Conservation (phyloP, 2,888 invertebrate species). For the Halictus quadricinctus region DNA sequence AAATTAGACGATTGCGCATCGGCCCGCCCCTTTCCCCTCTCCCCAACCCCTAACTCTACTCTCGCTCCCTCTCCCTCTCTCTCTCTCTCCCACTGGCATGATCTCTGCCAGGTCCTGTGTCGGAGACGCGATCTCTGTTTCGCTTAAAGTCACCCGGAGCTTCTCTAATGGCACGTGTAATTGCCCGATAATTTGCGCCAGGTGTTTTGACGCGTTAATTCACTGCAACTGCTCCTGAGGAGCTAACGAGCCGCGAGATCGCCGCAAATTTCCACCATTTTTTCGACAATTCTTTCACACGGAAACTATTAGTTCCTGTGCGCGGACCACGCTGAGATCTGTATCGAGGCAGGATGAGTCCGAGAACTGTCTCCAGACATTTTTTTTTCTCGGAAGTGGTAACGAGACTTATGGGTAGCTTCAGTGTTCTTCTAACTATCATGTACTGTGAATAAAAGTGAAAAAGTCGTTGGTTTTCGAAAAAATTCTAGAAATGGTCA, state of each 20-base stretch:
- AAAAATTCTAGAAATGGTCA: background rate
- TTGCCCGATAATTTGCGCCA: conserved; percentile 77
- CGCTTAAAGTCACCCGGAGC: conserved; percentile 32
- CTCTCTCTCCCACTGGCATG: background rate
- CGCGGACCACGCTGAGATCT: background rate
- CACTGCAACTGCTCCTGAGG: conserved; percentile 31
- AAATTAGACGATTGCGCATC: conserved; percentile 78
- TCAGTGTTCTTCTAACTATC: background rate
- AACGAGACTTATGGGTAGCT: background rate
- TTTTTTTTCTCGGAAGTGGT: background rate
- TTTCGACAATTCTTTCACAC: background rate
- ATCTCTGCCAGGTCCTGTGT: background rate
- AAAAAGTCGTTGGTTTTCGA: background rate
- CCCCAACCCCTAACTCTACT: background rate
- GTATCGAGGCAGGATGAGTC: background rate
- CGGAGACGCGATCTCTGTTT: conserved; percentile 39
- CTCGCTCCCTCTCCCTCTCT: conserved; percentile 21
- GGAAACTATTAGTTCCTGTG: background rate
- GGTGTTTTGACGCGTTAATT: conserved; percentile 69
- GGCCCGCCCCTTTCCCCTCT: conserved; percentile 31
- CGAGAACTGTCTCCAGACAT: no score
- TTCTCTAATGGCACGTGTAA: conserved; percentile 78
- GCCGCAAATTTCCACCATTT: background rate
- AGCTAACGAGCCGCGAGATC: conserved; percentile 56
- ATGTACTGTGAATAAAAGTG: background rate